Evolutionary conservation across 2,888 invertebrate genomes (phyloP).

Genomic region (Aplocera efformata): DNA sequence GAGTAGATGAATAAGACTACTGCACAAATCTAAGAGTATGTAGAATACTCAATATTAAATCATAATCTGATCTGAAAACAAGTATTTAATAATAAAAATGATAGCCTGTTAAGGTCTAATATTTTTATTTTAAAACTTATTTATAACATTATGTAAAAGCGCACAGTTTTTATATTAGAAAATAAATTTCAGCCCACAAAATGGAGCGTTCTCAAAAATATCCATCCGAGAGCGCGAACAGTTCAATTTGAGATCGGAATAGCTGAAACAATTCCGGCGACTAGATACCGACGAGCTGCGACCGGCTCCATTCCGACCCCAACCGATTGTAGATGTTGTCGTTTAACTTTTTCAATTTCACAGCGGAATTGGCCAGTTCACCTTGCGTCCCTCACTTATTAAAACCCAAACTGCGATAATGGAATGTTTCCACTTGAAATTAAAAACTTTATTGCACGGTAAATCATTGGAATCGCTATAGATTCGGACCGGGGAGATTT

Average conservation of each 20-base stretch:
- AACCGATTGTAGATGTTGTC: slow-evolving; percentile 50
- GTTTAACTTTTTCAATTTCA: slow-evolving; percentile 63
- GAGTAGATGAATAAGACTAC: too few relatives aligned
- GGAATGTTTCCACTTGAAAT: slow-evolving; percentile 55
- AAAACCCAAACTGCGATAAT: slow-evolving; percentile 56
- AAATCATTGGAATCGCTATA: slow-evolving; percentile 45
- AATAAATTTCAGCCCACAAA: too few relatives aligned
- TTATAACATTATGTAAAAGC: too few relatives aligned
- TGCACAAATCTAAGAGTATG: too few relatives aligned
- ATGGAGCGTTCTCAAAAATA: slow-evolving; percentile 5
- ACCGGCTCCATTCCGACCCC: slow-evolving; percentile 30
- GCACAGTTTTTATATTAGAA: too few relatives aligned
- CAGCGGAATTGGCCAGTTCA: slow-evolving; percentile 50
- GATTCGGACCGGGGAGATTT: slow-evolving; percentile 44
- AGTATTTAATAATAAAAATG: too few relatives aligned
- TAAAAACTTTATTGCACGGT: slow-evolving; percentile 58
- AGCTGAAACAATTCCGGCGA: slow-evolving; percentile 14
- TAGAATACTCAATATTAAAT: too few relatives aligned
- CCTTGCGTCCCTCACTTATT: slow-evolving; percentile 48
- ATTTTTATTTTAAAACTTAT: too few relatives aligned
- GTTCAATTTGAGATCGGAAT: slow-evolving; percentile 10
- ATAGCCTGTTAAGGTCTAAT: too few relatives aligned
- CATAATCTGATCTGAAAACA: too few relatives aligned
- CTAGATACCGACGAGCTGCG: slow-evolving; percentile 2
- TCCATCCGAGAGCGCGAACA: slow-evolving; percentile 7